These are phyloP conservation scores for Ctenochaetus hawaiiensis DNA, from an alignment of 2,797 vertebrate species.

Conservation along the genomic window DNA sequence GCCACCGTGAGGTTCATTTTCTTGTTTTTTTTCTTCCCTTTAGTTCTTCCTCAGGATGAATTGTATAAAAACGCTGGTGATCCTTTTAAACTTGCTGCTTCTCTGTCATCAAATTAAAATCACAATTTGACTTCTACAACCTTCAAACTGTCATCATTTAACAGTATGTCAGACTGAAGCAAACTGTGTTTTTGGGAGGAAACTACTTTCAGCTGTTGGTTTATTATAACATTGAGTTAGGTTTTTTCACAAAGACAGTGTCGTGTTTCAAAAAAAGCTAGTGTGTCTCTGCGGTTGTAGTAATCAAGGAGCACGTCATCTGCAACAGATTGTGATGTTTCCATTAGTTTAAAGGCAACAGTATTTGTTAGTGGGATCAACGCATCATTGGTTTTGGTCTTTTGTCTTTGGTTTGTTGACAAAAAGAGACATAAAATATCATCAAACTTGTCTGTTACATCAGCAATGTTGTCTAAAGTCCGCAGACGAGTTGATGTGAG, in stretches of 20 bases:
- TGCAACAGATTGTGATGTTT: no score
- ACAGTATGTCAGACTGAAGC: not conserved
- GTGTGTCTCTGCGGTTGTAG: no score
- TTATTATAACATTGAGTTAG: not conserved
- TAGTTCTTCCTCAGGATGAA: no score
- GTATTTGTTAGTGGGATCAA: not conserved
- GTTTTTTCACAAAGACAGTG: no score
- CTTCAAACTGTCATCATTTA: not conserved
- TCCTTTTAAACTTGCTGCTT: no score
- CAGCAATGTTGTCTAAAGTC: not conserved
- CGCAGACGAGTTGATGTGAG: not conserved
- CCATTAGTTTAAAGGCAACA: not conserved
- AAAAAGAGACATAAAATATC: not conserved
- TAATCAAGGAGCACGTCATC: no score
- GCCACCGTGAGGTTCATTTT: not conserved
- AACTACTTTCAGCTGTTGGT: slow-evolving; percentile 5
- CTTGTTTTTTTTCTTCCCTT: not conserved
- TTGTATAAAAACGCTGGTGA: no score
- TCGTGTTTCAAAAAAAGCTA: no score
- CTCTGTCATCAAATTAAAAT: no score
- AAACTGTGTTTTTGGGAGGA: not conserved
- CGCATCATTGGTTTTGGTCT: not conserved
- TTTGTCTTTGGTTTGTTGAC: not conserved
- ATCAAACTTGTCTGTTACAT: not conserved
- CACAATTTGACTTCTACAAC: not conserved